Percentiles rank a stretch among this genome's conserved stretches.
phyloP scores from a whole-genome alignment of 2,888 invertebrate species.

The Yponomeuta sedellus region DNA sequence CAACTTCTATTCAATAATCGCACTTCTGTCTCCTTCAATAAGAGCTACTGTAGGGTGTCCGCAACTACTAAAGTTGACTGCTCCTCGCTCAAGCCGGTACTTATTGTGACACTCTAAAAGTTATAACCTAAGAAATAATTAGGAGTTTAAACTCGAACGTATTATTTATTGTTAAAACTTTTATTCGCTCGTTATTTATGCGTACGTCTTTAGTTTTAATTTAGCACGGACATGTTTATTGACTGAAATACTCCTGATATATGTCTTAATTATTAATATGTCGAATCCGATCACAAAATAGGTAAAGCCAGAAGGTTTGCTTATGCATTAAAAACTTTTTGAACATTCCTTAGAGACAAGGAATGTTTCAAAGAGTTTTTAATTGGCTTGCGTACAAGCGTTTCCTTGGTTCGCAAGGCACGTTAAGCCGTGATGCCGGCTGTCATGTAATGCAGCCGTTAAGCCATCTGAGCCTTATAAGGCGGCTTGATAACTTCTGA shows the following conservation, averaged over 20 bases:
- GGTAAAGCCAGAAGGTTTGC: neutral
- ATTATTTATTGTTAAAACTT: conserved; percentile 14
- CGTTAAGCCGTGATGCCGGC: no score
- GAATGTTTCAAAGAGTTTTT: no score
- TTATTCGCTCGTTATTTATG: conserved; percentile 13
- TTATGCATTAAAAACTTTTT: no score
- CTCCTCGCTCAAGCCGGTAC: neutral
- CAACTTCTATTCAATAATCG: no score
- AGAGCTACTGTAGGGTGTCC: no score
- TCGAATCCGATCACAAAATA: neutral
- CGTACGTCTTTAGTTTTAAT: conserved; percentile 14
- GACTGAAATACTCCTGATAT: conserved; percentile 40
- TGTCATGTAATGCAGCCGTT: no score
- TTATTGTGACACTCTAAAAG: conserved; percentile 10
- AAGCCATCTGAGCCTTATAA: no score
- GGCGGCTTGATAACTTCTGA: no score
- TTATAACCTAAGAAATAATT: conserved; percentile 14
- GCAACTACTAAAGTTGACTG: neutral
- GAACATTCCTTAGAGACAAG: no score
- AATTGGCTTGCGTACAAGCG: no score
- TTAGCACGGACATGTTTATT: conserved; percentile 15
- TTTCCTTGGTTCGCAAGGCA: no score
- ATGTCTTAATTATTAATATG: conserved; percentile 58
- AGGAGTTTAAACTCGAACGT: neutral
- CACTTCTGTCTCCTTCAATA: no score